phyloP scores from a whole-genome alignment of 2,797 vertebrate genomes.

The Oreonectes daqikongensis region DNA sequence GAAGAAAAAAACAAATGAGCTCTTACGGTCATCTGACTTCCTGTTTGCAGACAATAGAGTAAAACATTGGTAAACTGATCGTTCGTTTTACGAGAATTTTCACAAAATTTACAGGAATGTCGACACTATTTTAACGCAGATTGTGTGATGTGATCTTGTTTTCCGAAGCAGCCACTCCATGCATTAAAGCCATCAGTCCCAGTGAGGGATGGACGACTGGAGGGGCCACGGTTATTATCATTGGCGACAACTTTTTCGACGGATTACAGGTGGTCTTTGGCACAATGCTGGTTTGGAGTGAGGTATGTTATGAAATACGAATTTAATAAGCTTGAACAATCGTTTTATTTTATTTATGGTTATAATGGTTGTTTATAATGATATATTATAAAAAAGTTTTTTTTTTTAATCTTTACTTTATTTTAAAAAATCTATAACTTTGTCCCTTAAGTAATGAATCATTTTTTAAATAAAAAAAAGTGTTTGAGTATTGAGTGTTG shows the following conservation, averaged over 20 bases:
- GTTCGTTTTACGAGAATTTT: conserved; percentile 7
- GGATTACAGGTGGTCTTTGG: conserved; percentile 95
- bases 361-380: no score
- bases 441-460: conserved; percentile 17
- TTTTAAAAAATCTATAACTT: conserved; percentile 14
- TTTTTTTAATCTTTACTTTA: not conserved
- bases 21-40: conserved; percentile 46
- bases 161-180: conserved; percentile 89
- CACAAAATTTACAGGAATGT: conserved; percentile 1
- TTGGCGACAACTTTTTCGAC: conserved; percentile 96
- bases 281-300: conserved; percentile 94
- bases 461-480: conserved; percentile 17
- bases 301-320: conserved; percentile 73
- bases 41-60: conserved; percentile 29
- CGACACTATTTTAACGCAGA: not conserved
- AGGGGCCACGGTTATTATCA: conserved; percentile 94
- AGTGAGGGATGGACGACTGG: conserved; percentile 96
- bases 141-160: conserved; percentile 39
- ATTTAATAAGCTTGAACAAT: not conserved
- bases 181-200: conserved; percentile 97
- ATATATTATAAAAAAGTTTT: not conserved
- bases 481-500: conserved; percentile 44
- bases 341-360: no score
- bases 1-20: conserved; percentile 43
- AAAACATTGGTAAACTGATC: conserved; percentile 33